Evolutionary conservation across 2,797 vertebrate genomes (phyloP).

Genomic region (Anguilla megastoma): DNA sequence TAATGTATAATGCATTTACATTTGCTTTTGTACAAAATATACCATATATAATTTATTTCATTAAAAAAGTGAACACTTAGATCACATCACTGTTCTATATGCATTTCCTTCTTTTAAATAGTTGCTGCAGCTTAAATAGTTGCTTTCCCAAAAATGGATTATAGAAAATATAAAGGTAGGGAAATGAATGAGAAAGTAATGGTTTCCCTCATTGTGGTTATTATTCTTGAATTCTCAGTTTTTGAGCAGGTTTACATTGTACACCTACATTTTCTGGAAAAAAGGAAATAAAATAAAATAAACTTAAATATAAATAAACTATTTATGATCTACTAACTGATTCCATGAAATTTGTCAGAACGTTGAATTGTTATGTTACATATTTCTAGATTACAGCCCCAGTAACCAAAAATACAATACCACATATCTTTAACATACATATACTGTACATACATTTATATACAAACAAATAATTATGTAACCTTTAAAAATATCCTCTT

Average conservation of each 20-base stretch:
- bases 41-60: conserved; percentile 42
- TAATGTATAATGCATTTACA: conserved; percentile 47
- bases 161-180: neutral
- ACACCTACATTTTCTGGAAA: neutral
- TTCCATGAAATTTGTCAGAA: neutral
- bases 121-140: neutral
- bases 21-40: conserved; percentile 39
- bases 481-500: neutral
- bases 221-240: neutral
- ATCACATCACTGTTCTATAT: conserved; percentile 29
- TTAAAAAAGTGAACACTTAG: conserved; percentile 20
- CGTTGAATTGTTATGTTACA: neutral
- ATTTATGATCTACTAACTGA: neutral
- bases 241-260: neutral
- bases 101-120: neutral
- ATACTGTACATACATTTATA: neutral
- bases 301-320: neutral
- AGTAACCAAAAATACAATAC: neutral
- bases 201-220: neutral
- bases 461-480: neutral
- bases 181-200: neutral
- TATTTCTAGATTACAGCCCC: neutral
- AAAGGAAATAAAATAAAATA: neutral
- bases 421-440: neutral
- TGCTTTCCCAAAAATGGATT: conserved; percentile 11